Percentiles rank a stretch among this genome's conserved stretches.
These are phyloP conservation scores for Danio albolineatus DNA, from an alignment of 2,797 vertebrate genomes.

Conservation along the genomic window DNA sequence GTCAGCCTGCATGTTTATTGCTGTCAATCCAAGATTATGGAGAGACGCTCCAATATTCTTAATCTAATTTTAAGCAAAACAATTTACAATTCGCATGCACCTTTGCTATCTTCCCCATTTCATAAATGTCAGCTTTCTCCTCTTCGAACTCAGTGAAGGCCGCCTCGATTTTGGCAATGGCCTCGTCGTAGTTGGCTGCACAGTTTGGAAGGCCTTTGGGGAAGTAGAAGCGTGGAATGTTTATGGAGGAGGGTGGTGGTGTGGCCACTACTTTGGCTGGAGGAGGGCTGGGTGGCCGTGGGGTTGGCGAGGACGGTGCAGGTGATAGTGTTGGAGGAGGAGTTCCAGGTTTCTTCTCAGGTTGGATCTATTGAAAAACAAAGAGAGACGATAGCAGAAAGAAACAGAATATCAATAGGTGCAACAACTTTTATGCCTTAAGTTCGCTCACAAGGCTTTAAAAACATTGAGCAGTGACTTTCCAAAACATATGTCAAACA, in stretches of 20 bases:
- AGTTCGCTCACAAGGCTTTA: neutral
- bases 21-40: neutral
- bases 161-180: slow-evolving; percentile 85
- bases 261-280: slow-evolving; percentile 78
- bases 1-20: neutral
- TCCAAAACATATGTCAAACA: neutral
- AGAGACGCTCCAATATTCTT: neutral
- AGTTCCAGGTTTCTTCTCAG: slow-evolving; percentile 91
- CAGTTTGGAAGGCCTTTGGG: slow-evolving; percentile 91
- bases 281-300: slow-evolving; percentile 74
- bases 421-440: neutral
- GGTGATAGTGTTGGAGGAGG: slow-evolving; percentile 79
- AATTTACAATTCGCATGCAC: slow-evolving; percentile 71
- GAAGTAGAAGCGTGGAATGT: slow-evolving; percentile 99
- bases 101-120: slow-evolving; percentile 98
- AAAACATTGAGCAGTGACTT: neutral
- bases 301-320: slow-evolving; percentile 71
- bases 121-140: slow-evolving; percentile 91
- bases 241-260: slow-evolving; percentile 84
- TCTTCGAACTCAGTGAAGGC: slow-evolving; percentile 92
- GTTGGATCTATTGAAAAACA: slow-evolving; percentile 84
- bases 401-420: slow-evolving; percentile 5
- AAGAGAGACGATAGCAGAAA: slow-evolving; percentile 45
- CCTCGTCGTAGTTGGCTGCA: slow-evolving; percentile 84
- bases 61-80: slow-evolving; percentile 25